Evolutionary conservation across 1,140 invertebrate genomes (phyloP).

Genomic region (Zaprionus ornatus): DNA sequence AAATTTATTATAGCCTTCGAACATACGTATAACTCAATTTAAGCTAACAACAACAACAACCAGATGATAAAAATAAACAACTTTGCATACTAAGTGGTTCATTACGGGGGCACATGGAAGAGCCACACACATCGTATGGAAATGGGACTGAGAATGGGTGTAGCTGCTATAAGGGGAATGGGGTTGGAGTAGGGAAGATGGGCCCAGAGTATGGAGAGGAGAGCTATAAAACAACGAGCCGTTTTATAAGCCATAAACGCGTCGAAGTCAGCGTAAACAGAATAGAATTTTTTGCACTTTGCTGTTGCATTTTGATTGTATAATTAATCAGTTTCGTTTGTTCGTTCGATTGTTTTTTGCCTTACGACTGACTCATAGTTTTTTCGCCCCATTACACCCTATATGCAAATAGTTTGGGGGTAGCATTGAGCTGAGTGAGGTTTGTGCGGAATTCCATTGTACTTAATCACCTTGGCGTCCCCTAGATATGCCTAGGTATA

Average conservation of each 20-base stretch:
- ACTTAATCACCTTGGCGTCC: background rate
- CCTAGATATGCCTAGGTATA: background rate
- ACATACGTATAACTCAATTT: conserved; percentile 60
- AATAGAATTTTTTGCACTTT: conserved; percentile 61
- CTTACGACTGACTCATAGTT: conserved; percentile 46
- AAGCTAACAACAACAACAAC: conserved; percentile 50
- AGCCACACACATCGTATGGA: conserved; percentile 69
- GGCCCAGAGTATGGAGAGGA: background rate
- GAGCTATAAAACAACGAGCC: conserved; percentile 53
- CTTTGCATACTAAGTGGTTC: conserved; percentile 77
- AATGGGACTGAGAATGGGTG: conserved; percentile 6
- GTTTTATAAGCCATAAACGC: conserved; percentile 42
- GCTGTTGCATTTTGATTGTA: conserved; percentile 65
- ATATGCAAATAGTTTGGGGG: background rate
- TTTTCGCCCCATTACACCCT: conserved; percentile 8
- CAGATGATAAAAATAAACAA: conserved; percentile 37
- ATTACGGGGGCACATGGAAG: conserved; percentile 66
- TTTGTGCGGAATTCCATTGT: background rate
- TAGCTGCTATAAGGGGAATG: conserved; percentile 4
- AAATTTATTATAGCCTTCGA: conserved; percentile 56
- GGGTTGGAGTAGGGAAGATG: background rate
- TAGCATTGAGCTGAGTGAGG: background rate
- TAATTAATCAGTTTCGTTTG: conserved; percentile 51
- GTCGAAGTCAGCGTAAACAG: conserved; percentile 46
- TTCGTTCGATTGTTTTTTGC: conserved; percentile 3